Base-by-base conservation (phyloP, 1,140 invertebrate species). In the Maconellicoccus hirsutus region DNA sequence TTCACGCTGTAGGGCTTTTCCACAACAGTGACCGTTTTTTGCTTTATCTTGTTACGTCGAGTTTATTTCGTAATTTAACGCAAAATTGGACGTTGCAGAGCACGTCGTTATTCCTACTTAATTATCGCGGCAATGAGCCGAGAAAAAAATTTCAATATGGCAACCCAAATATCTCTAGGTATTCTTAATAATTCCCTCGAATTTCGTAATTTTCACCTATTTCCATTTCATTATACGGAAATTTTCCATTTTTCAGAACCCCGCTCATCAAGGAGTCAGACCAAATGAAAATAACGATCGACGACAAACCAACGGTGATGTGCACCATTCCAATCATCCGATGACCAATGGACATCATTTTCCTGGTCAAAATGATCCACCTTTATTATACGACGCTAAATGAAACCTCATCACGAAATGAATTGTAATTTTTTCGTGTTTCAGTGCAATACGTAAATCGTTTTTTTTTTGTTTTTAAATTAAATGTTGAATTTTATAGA, bases 341-440 rank as follows among this genome's bases (percentile, higher is more conserved):
- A 23, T 66, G 25, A 23, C 61, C 21, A 66, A 66, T 25, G 61
- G 61, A 6, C 61, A 66, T 66, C 61, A 66, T 25, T 66, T 66
- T 66, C 25, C 61, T 4, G 61, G 22, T 26, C 61, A 66, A 23
- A 23, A 12, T 6, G 61, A 66, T 25, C 61, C 61, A 25, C 61
- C 61, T 66, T 16, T 66, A 26, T 23, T 66, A 66, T 66, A 66
- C 61, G 61, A 66, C 61, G 61, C 61, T 22, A 66, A 66, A 66
- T 66, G 16, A 66, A 25, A 2, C 3, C 12, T 33, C 12, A 6
- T 33, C 3, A 33, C 12, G 3, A 12, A 33, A 33, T 12, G 29
- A 33, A 33, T 33, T 33, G 29, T 3, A 33, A 33, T 33, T 33
- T 33, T 6, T 12, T 33, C 29, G 29, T 33, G 29, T 33, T 33